Conservation (phyloP, 2,888 invertebrate genomes). For the Cordylochernes scorpioides region DNA sequence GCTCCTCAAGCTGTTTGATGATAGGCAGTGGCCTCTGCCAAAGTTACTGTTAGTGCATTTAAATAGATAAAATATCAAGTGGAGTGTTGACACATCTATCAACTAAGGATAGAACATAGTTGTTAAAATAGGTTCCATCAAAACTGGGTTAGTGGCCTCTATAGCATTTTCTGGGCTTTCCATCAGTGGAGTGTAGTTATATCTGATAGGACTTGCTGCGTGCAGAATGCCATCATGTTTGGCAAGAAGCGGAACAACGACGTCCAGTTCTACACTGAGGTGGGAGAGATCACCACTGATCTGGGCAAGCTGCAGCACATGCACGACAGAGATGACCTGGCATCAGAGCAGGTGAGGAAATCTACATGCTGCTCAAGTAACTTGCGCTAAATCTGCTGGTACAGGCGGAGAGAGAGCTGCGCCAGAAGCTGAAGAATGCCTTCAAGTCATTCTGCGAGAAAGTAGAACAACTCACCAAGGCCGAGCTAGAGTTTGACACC, state of each 20-base stretch:
- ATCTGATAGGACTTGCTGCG: no score
- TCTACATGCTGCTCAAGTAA: background rate
- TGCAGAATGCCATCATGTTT: constrained; percentile 85
- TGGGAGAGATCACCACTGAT: constrained; percentile 97
- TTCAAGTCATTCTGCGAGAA: constrained; percentile 97
- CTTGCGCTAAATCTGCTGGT: constrained; percentile 1
- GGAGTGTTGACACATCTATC: no score
- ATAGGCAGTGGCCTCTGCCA: no score
- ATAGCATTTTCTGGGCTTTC: no score
- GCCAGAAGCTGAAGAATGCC: constrained; percentile 85
- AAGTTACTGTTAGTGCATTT: no score
- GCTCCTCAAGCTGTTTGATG: no score
- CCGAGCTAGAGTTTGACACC: constrained; percentile 90
- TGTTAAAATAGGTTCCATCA: no score
- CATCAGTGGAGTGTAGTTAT: no score
- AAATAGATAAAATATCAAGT: no score
- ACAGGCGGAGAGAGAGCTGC: constrained; percentile 65
- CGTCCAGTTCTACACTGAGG: constrained; percentile 98
- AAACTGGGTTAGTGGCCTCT: no score
- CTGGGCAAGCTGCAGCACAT: constrained; percentile 97
- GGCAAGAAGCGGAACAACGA: constrained; percentile 97
- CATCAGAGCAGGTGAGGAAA: constrained; percentile 68
- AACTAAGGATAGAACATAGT: no score
- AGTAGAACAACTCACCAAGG: constrained; percentile 76
- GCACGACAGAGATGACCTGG: constrained; percentile 95